These are phyloP conservation scores for Chaetura pelagica DNA, from an alignment of 2,113 vertebrate species.

Conservation along the genomic window DNA sequence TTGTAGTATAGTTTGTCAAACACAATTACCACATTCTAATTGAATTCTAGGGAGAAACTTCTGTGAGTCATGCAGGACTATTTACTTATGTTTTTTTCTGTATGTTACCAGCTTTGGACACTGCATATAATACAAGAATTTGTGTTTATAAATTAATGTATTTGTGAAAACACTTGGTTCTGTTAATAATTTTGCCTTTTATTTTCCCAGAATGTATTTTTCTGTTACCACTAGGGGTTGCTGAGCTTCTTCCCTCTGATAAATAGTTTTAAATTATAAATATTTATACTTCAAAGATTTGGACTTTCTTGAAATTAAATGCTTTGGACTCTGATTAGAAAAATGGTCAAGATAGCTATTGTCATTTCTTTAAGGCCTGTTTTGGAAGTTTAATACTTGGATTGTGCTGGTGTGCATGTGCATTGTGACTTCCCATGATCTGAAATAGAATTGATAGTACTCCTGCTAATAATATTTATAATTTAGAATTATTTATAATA, in stretches of 20 bases:
- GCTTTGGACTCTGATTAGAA: background rate
- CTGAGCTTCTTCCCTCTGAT: constrained; percentile 46
- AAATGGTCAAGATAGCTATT: background rate
- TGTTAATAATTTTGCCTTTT: background rate
- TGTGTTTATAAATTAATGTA: background rate
- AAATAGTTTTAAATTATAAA: constrained; percentile 6
- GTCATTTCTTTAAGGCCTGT: background rate
- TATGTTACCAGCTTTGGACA: background rate
- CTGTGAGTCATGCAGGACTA: background rate
- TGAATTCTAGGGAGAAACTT: background rate
- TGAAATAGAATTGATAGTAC: background rate
- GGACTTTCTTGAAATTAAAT: background rate
- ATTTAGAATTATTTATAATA: background rate
- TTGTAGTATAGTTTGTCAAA: background rate
- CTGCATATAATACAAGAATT: background rate
- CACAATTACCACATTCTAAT: background rate
- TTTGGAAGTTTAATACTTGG: background rate
- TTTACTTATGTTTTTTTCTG: background rate
- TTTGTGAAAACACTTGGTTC: background rate
- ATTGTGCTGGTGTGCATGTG: background rate
- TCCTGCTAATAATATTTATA: background rate
- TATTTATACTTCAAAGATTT: background rate
- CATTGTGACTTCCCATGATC: background rate
- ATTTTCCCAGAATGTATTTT: background rate
- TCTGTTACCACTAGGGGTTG: constrained; percentile 56